These are phyloP conservation scores for Yponomeuta malinellus DNA, from an alignment of 2,888 invertebrate species.

Conservation along the genomic window DNA sequence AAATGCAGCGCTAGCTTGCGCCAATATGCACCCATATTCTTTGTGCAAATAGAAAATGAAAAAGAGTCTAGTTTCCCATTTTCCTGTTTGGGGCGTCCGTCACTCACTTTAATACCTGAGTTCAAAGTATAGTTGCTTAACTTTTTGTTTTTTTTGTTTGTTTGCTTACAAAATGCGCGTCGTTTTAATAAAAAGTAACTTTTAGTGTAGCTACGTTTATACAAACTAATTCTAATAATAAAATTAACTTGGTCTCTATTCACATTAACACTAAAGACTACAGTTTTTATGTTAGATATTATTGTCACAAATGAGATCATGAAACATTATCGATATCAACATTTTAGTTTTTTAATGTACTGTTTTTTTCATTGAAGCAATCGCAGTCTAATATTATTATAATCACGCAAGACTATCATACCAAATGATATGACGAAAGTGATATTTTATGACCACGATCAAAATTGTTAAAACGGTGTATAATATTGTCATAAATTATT, in stretches of 20 bases:
- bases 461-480: neutral
- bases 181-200: neutral
- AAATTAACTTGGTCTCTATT: neutral
- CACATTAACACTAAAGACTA: too few relatives aligned
- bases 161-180: neutral
- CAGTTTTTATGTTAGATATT: neutral
- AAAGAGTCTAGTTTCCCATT: conserved; percentile 4
- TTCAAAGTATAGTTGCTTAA: neutral
- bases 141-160: neutral
- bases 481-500: neutral
- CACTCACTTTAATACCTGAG: conserved; percentile 3
- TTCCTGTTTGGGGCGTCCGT: neutral
- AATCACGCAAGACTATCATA: conserved; percentile 1
- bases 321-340: too few relatives aligned
- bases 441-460: conserved; percentile 34
- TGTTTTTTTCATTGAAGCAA: neutral
- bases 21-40: conserved; percentile 12
- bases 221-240: neutral
- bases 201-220: neutral
- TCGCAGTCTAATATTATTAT: neutral
- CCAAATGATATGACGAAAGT: conserved; percentile 50
- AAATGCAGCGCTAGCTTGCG: conserved; percentile 10
- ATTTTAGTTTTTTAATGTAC: neutral
- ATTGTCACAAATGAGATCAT: neutral
- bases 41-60: conserved; percentile 9